Evolutionary conservation across 1,140 invertebrate genomes (phyloP), one percentile per base, ranked within the genome.

Genomic region (Drosophila arawakana): DNA sequence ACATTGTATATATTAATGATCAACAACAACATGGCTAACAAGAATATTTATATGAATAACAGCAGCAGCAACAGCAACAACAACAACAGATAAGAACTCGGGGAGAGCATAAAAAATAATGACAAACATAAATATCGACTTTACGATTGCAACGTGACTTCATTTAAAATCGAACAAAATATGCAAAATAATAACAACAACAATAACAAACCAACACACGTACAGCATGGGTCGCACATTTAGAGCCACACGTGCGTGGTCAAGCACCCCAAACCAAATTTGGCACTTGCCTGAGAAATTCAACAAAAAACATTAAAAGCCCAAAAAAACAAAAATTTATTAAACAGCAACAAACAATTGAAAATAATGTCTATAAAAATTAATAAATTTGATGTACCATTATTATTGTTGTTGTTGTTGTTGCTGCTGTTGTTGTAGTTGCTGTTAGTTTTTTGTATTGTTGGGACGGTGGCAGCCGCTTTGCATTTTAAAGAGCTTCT

Each of bases 141-240:
- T 88, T 89, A 88, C 84, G 84, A 88, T 86, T 88, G 84, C 84
- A 88, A 88, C 84, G 84, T 88, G 84, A 88, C 84, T 88, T 85
- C 81, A 85, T 85, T 85, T 85, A 85, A 85, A 85, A 85, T 85
- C 81, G 81, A 88, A 88, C 84, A 88, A 88, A 88, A 88, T 88
- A 89, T 89, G 84, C 84, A 89, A 84, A 88, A 84, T 83, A 83
- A 89, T 78, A 62, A 54, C 72, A 69, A 59, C 80, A 63, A 43
- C 18, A 52, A 30, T 44, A 61, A 1, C 58, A 11, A 41, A 43
- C 13, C 37, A 43, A 54, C 62, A 73, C 62, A 67, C 62, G 57
- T 47, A 61, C 60, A 76, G 72, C 66, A 58, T 35, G 66, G 66
- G 72, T 59, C 72, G 65, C 72, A 74, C 66, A 69, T 74, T 62